Base-by-base conservation (phyloP, 2,888 invertebrate genomes). In the Esperia sulphurella region DNA sequence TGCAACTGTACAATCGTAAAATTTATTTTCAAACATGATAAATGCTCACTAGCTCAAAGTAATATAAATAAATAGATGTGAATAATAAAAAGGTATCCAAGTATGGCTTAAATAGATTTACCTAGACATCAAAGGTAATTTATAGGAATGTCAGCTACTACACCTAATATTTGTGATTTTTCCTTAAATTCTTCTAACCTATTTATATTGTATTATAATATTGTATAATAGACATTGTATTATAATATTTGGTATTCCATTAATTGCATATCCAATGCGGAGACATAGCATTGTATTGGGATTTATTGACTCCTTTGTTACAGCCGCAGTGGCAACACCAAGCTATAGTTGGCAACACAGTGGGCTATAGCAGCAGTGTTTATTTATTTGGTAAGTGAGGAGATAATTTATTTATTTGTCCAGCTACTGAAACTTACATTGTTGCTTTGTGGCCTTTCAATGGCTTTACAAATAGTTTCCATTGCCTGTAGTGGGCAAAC, bases 191-290 rank as follows among this genome's bases (percentile, higher is more conserved):
- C 21, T 5, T 21, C 21, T 3, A 21, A 21, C 21, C 21, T 21
- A 21, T 21, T 21, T 21, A 21, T 21, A 10, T 33, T 2, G 7
- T 33, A 2, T 8, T 4, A 1, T 3, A 3, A 3, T 33, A 10
- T 33, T 33, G 21, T 10, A 6, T 10, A 33, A 10, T 59, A n/a
- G n/a, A 59, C 14, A 57, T 56, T 48, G 56, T 52, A 33, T 48
- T 64, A 59, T 54, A 69, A 66, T 68, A 59, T 57, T 45, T 63
- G 59, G 68, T 73, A 70, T 77, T 63, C 65, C 70, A 77, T 77
- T 83, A 84, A 87, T 85, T 86, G 85, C 83, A 73, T 79, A 81
- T 82, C 86, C 76, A 85, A 83, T 81, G 79, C 79, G 79, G 77
- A 78, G 83, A 83, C 83, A 75, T 57, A 54, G 66, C 66, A 75